Conservation (phyloP, 2,797 vertebrate genomes). For the Sebastes reedi region DNA sequence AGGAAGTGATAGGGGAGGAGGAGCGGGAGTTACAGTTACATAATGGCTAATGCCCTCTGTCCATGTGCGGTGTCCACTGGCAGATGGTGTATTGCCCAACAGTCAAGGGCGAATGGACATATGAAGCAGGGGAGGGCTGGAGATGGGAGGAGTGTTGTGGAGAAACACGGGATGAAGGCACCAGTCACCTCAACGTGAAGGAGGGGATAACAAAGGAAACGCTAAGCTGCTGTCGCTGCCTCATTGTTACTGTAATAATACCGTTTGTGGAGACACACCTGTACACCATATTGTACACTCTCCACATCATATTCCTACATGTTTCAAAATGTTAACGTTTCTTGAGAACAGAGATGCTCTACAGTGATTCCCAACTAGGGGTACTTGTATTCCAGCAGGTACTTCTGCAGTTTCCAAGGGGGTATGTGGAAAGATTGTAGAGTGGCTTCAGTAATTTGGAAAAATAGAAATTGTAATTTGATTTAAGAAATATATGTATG, state of each 20-base stretch:
- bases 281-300: too few relatives aligned
- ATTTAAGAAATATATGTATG: neutral
- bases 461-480: neutral
- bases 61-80: slow-evolving; percentile 42
- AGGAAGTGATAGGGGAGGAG: slow-evolving; percentile 12
- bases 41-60: slow-evolving; percentile 67
- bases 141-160: neutral
- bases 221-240: neutral
- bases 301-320: neutral
- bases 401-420: too few relatives aligned
- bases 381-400: neutral
- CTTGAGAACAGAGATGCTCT: neutral
- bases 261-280: neutral
- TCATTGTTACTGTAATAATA: neutral
- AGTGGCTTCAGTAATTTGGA: neutral
- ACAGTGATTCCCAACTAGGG: neutral
- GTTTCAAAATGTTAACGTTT: neutral
- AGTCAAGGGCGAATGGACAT: slow-evolving; percentile 55
- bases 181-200: slow-evolving; percentile 16
- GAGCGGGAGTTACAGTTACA: slow-evolving; percentile 51
- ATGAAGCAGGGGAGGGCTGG: slow-evolving; percentile 7
- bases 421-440: neutral
- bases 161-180: slow-evolving; percentile 15
- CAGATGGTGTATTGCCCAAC: slow-evolving; percentile 68
- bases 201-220: neutral